Base-by-base conservation (phyloP, 1,140 invertebrate species). In the Habropoda laboriosa region DNA sequence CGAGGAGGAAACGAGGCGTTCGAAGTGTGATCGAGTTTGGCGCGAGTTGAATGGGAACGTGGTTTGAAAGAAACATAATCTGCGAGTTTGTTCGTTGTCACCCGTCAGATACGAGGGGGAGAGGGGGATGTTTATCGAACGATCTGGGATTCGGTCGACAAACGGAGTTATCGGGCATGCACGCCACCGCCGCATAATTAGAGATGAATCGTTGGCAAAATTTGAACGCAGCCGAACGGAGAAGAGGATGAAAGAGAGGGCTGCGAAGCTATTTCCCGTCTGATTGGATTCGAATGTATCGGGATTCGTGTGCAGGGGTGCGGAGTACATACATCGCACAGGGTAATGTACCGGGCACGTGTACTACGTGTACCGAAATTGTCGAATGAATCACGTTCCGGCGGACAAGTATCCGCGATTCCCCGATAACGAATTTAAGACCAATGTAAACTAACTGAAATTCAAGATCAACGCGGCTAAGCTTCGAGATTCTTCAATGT, bases 351-450 rank as follows among this genome's bases (percentile, higher is more conserved):
- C 57, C 24, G 24, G 10, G 32, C 45, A 55, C 67, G 42, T 61
- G 60, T 49, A 68, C 32, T n/a, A 27, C 42, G 45, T 80, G 51
- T 61, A 85, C 47, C 49, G 67, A 80, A 71, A 84, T 85, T 61
- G 72, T 66, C 49, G 78, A 83, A 79, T 80, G 60, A 81, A 83
- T 80, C 77, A 71, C 71, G 79, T 74, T 47, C 49, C 70, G 38
- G 27, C 70, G 58, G 38, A 57, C 70, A 79, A 76, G 68, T 61
- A 35, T 64, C n/a, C 60, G 72, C 53, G 60, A 84, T 80, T 72
- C 70, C 40, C 57, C 70, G 60, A 75, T 85, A 83, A 80, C 75
- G 83, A 80, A 58, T 85, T 83, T 76, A 53, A 84, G 63, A 74
- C 75, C 81, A 73, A 55, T 70, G 82, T 67, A 67, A 85, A 83